A percentile compares a stretch with the other conserved stretches of the same genome.
Evolutionary conservation across 2,113 vertebrate genomes (phyloP).

Genomic region (Pollimyrus isidori): DNA sequence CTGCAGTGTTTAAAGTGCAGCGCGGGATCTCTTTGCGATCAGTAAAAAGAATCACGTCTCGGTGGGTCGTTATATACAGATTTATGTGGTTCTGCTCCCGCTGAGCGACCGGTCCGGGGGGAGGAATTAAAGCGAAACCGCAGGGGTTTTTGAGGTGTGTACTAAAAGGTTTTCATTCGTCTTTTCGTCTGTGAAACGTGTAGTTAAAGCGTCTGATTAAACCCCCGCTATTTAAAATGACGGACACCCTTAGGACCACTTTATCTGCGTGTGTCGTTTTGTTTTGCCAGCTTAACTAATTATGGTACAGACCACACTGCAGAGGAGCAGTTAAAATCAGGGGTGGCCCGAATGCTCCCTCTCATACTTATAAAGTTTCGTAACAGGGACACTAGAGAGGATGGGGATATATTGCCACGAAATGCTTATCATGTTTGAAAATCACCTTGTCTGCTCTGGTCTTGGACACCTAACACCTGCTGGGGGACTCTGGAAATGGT

Average conservation of each 20-base stretch:
- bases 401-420: neutral
- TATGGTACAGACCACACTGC: neutral
- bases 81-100: neutral
- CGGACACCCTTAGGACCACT: neutral
- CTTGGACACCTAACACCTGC: constrained; percentile 40
- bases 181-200: neutral
- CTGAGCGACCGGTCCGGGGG: neutral
- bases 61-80: neutral
- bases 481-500: constrained; percentile 61
- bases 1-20: neutral
- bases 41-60: neutral
- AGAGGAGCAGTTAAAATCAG: neutral
- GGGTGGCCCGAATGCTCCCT: neutral
- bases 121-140: neutral
- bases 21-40: neutral
- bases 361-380: neutral
- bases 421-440: neutral
- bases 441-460: constrained; percentile 35
- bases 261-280: neutral
- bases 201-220: neutral
- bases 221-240: neutral
- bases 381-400: neutral
- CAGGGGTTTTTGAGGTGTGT: neutral
- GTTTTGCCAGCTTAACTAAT: neutral
- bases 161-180: neutral